phyloP scores from a whole-genome alignment of 1,140 invertebrate species.

The Hetaerina americana region DNA sequence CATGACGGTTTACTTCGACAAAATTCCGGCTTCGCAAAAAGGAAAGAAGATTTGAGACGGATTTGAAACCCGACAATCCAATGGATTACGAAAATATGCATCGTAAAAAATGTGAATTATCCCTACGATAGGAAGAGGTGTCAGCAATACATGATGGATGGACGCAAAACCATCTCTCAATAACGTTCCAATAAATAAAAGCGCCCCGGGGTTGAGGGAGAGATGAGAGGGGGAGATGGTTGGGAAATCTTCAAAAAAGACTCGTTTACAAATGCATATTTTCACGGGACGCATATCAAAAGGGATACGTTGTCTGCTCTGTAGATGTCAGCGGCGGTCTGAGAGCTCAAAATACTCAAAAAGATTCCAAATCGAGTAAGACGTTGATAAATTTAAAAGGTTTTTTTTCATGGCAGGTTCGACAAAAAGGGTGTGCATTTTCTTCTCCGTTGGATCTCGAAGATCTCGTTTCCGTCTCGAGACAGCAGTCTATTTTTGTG shows the following conservation, averaged over 20 bases:
- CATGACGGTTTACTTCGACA: too few species aligned
- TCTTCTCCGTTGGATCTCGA: too few species aligned
- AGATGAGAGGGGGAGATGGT: neutral
- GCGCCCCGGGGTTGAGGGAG: neutral
- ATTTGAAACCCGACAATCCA: neutral
- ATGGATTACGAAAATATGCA: neutral
- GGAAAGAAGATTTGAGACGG: neutral
- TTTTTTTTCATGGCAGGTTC: too few species aligned
- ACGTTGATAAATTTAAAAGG: neutral
- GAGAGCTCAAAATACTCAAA: neutral
- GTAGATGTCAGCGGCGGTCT: neutral
- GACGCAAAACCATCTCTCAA: neutral
- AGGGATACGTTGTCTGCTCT: neutral
- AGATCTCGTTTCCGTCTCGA: too few species aligned
- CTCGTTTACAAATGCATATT: neutral
- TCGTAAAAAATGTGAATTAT: neutral
- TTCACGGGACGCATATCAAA: neutral
- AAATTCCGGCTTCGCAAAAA: neutral
- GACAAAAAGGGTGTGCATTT: too few species aligned
- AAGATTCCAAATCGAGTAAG: neutral
- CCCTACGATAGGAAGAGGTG: neutral
- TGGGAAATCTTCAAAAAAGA: neutral
- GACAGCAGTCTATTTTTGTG: too few species aligned
- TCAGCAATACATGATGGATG: neutral
- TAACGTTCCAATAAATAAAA: too few species aligned